phyloP scores from a whole-genome alignment of 2,888 invertebrate genomes.

The Phania funesta region DNA sequence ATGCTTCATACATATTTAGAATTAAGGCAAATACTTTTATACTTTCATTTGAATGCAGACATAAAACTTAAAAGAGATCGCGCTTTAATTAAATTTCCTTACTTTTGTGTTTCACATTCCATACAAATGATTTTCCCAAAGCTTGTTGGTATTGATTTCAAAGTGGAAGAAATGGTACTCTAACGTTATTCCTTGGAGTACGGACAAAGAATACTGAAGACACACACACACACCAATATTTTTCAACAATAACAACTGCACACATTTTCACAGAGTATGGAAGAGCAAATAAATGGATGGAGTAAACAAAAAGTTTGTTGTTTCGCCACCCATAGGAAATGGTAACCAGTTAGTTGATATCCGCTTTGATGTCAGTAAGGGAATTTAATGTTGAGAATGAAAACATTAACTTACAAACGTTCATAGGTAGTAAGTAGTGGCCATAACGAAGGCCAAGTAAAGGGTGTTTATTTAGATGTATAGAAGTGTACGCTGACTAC shows the following conservation, averaged over 20 bases:
- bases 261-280: not conserved
- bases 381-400: slow-evolving; percentile 11
- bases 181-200: slow-evolving; percentile 7
- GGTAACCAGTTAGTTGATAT: slow-evolving; percentile 52
- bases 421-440: not conserved
- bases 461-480: too few species aligned
- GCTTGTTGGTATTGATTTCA: slow-evolving; percentile 14
- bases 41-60: not conserved
- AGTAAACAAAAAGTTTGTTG: slow-evolving; percentile 28
- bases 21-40: too few species aligned
- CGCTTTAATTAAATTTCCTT: not conserved
- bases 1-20: too few species aligned
- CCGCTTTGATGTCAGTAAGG: slow-evolving; percentile 16
- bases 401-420: slow-evolving; percentile 1
- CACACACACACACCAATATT: not conserved
- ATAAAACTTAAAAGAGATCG: not conserved
- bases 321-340: slow-evolving; percentile 47
- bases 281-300: not conserved
- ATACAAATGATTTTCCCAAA: not conserved
- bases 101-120: not conserved
- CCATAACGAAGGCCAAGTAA: too few species aligned
- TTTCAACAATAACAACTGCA: not conserved
- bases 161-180: slow-evolving; percentile 25
- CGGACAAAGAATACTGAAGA: slow-evolving; percentile 5
- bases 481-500: too few species aligned